Percentiles rank a stretch among this genome's conserved stretches.
Conservation (phyloP, 30 jellyfish, hydroid and myxozoan genomes). For the Sanderia malayensis region DNA sequence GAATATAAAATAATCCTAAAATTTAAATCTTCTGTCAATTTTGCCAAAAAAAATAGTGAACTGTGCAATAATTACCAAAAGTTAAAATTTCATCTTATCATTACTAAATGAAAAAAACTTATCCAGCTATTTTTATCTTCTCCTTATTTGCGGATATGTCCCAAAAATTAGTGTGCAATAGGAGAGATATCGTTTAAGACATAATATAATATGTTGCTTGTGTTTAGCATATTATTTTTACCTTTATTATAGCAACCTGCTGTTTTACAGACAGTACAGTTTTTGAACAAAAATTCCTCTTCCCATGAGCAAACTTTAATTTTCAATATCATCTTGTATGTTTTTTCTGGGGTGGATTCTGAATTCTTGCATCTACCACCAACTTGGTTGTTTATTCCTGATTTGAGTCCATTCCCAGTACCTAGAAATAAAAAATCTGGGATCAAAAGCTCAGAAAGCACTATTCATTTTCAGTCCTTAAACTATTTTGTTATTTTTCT, state of each 20-base stretch:
- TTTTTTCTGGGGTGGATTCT: neutral
- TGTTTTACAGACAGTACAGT: conserved; percentile 31
- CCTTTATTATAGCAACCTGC: conserved; percentile 45
- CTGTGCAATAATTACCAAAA: neutral
- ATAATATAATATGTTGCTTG: neutral
- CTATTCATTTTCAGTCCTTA: too few relatives aligned
- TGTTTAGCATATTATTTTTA: neutral
- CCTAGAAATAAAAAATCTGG: too few relatives aligned
- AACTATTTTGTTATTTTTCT: too few relatives aligned
- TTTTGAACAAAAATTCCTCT: conserved; percentile 19
- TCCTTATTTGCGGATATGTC: neutral
- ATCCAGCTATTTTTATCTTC: too few relatives aligned
- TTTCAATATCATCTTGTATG: conserved; percentile 18
- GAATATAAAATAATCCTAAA: neutral
- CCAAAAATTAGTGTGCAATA: neutral
- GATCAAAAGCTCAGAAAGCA: too few relatives aligned
- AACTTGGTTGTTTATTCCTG: conserved; percentile 8
- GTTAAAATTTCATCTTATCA: neutral
- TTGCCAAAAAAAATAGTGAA: too few relatives aligned
- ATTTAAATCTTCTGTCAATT: neutral
- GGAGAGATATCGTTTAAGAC: neutral
- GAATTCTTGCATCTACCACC: conserved; percentile 45
- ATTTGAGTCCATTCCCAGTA: conserved; percentile 27
- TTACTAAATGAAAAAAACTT: neutral
- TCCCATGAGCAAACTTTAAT: conserved; percentile 26